A percentile compares a stretch with the other conserved stretches of the same genome.
These are phyloP conservation scores for Mustela erminea DNA, from an alignment of 2,797 vertebrate genomes.

Conservation along the genomic window DNA sequence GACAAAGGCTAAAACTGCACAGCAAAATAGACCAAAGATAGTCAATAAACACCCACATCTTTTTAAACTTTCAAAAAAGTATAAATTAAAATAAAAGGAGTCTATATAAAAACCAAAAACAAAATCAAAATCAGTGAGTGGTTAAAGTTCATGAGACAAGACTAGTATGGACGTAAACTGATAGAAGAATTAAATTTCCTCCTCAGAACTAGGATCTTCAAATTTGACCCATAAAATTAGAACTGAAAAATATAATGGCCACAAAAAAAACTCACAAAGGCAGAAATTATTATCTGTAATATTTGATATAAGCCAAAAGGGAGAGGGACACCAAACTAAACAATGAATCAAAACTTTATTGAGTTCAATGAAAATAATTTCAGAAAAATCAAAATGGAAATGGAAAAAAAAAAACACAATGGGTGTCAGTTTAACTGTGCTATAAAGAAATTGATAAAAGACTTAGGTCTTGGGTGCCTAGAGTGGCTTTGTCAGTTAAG, in stretches of 20 bases:
- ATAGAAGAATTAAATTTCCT: not conserved
- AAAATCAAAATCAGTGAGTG: not conserved
- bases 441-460: conserved; percentile 10
- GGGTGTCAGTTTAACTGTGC: not conserved
- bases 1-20: not conserved
- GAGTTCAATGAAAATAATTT: conserved; percentile 51
- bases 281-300: not conserved
- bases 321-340: not conserved
- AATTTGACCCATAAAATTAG: conserved; percentile 1
- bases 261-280: conserved; percentile 21
- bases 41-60: not conserved
- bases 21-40: conserved; percentile 27
- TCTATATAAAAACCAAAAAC: conserved; percentile 1
- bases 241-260: conserved; percentile 4
- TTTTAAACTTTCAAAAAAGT: not conserved
- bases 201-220: not conserved
- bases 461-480: not conserved
- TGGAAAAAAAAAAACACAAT: not conserved
- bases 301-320: not conserved
- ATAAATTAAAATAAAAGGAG: not conserved
- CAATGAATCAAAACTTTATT: conserved; percentile 13
- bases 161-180: not conserved
- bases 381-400: conserved; percentile 52
- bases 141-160: not conserved
- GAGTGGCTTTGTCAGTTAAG: too few relatives aligned